Conservation (phyloP, 2,888 invertebrate genomes). For the Aleiodes leptofemur region DNA sequence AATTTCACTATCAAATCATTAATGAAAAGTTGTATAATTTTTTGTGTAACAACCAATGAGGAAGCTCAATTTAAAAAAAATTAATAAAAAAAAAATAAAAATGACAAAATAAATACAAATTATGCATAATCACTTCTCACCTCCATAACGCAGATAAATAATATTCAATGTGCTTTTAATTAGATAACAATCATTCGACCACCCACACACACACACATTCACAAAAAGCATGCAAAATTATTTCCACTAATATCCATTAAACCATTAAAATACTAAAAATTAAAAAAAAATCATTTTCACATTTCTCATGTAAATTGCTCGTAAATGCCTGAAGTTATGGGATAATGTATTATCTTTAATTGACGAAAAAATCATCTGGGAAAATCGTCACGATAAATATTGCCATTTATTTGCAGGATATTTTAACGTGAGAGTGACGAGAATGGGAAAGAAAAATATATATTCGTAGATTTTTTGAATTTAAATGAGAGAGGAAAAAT, state of each 20-base stretch:
- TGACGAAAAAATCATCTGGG: background rate
- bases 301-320: background rate
- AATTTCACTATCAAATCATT: no score
- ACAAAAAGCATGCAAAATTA: no score
- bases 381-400: constrained; percentile 22
- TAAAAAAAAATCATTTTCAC: background rate
- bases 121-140: no score
- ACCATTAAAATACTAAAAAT: background rate
- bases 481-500: constrained; percentile 31
- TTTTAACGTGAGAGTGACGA: background rate
- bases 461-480: constrained; percentile 18
- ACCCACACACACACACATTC: no score
- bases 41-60: no score
- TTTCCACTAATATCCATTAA: background rate
- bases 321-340: constrained; percentile 2
- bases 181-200: no score
- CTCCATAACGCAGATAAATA: no score
- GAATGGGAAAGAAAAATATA: background rate
- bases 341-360: constrained; percentile 19
- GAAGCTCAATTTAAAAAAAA: no score
- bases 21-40: no score
- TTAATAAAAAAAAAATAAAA: no score
- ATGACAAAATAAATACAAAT: no score
- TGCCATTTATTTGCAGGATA: constrained; percentile 1
- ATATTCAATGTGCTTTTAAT: no score